Evolutionary conservation across 1,140 invertebrate species (phyloP), one percentile per base, ranked within the genome.

Genomic region (Sitodiplosis mosellana): DNA sequence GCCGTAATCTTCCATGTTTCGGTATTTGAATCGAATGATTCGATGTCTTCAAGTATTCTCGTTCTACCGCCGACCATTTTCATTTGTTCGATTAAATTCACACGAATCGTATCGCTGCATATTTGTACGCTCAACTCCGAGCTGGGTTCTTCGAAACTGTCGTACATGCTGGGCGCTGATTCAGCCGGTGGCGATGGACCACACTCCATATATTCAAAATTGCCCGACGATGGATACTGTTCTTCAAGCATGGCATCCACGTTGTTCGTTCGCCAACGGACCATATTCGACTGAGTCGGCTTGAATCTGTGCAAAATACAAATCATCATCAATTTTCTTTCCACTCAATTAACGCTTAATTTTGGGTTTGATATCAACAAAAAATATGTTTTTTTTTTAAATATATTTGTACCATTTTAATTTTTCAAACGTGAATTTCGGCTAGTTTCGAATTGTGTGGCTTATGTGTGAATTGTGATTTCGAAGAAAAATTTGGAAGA

Each of bases 81-180:
- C 71, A 80, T 77, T 53, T 82, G 78, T 51, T 84, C 81, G 14
- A 76, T 65, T 8, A 84, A 68, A 52, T 77, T 74, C 54, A 75
- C 75, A 55, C 74, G 72, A 22, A 86, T 70, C n/a, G 76, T 77
- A 48, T 83, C 80, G 50, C 73, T 73, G 60, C 76, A 83, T 48
- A 85, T 77, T 53, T 78, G 76, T 47, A 83, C 73, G 52, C 75
- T 79, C 51, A 83, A 64, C 48, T 83, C 81, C 49, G 72, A 71
- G 11, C 71, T 73, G 8, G 76, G 78, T 56, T 78, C 77, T 54
- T 81, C 78, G 58, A 78, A 77, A 64, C 78, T 81, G 56, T 81
- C 71, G 66, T 80, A 81, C 69, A 81, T 78, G 40, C 64, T 69
- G 50, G 78, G 78, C 7, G 78, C 77, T 56, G 78, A 79, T 60